Conservation (phyloP, 2,888 invertebrate species). For the Steromphala cineraria region DNA sequence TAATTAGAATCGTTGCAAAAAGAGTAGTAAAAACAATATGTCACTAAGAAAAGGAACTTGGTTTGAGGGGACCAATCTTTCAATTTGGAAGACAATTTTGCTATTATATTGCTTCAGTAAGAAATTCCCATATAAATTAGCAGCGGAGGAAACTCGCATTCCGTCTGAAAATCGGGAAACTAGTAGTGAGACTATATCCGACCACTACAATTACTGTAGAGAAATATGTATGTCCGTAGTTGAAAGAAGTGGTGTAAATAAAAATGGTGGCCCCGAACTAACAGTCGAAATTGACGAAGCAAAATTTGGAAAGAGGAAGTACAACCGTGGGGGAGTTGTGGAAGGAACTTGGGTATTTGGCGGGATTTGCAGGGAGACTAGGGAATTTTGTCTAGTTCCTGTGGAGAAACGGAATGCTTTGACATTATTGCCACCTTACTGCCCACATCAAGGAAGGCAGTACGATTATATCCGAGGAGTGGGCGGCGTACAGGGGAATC, state of each 20-base stretch:
- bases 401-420: too few species aligned
- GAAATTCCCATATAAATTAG: not conserved
- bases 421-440: too few species aligned
- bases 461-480: too few species aligned
- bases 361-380: not conserved
- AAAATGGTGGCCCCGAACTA: not conserved
- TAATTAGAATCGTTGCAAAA: not conserved
- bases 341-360: constrained; percentile 16
- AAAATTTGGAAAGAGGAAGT: not conserved
- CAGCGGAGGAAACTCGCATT: not conserved
- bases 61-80: not conserved
- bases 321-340: not conserved
- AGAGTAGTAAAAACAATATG: not conserved
- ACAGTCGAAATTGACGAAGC: not conserved
- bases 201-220: too few species aligned
- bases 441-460: too few species aligned
- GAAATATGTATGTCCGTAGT: too few species aligned
- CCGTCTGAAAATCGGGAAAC: not conserved
- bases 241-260: too few species aligned
- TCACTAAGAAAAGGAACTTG: not conserved
- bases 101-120: not conserved
- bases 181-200: too few species aligned
- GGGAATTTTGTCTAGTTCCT: not conserved
- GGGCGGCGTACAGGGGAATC: too few species aligned
- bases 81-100: not conserved